Conservation (phyloP, 1,140 invertebrate species). For the Drosophila cardini region DNA sequence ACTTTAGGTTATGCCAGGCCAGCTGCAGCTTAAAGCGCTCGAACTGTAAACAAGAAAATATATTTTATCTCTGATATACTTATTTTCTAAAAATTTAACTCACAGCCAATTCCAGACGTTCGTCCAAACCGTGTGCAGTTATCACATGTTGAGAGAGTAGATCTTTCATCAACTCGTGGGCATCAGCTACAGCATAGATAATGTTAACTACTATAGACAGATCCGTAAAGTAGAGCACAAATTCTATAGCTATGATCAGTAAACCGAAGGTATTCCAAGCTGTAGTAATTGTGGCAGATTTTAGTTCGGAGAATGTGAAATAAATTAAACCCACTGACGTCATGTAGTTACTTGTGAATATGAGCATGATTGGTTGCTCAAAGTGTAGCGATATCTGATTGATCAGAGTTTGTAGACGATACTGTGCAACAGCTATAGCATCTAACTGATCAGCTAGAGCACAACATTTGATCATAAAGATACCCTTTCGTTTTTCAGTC, state of each 20-base stretch:
- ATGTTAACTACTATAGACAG: conserved; percentile 6
- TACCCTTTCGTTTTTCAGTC: conserved; percentile 7
- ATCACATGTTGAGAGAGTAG: conserved; percentile 36
- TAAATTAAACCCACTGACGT: conserved; percentile 23
- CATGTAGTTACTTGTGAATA: conserved; percentile 31
- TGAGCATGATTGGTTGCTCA: conserved; percentile 34
- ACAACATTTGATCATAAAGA: conserved; percentile 48
- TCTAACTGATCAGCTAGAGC: conserved; percentile 55
- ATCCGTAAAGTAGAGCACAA: conserved; percentile 37
- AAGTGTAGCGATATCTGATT: conserved; percentile 22
- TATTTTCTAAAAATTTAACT: no score
- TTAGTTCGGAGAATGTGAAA: background rate
- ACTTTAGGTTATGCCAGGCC: conserved; percentile 32
- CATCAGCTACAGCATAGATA: conserved; percentile 18
- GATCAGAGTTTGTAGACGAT: conserved; percentile 25
- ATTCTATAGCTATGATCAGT: background rate
- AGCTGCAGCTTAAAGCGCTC: conserved; percentile 49
- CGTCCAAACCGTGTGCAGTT: conserved; percentile 22
- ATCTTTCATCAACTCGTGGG: conserved; percentile 12
- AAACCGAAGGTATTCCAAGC: background rate
- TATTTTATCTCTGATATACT: no score
- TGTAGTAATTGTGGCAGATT: background rate
- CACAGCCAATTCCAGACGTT: conserved; percentile 36
- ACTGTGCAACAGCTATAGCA: conserved; percentile 34
- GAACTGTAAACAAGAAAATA: conserved; percentile 15